Evolutionary conservation across 1,140 invertebrate genomes (phyloP).

Genomic region (Globodera rostochiensis): DNA sequence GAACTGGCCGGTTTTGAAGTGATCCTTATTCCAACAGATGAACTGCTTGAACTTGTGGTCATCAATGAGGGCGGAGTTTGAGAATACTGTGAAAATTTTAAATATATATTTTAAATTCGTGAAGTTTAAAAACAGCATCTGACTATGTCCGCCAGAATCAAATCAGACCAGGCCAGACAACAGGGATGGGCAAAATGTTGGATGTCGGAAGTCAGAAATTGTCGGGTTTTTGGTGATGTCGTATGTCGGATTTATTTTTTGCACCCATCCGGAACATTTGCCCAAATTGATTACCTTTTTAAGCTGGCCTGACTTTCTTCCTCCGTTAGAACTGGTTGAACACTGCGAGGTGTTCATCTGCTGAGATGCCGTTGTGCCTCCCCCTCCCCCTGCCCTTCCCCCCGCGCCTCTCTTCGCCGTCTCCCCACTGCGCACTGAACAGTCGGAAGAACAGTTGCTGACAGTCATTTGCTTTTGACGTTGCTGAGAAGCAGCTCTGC

Average conservation of each 20-base stretch:
- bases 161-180: too few species aligned
- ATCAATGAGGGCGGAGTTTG: not conserved
- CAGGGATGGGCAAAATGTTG: too few species aligned
- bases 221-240: too few species aligned
- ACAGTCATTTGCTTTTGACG: not conserved
- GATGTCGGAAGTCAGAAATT: too few species aligned
- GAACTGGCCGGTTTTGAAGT: not conserved
- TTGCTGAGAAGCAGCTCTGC: not conserved
- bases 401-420: not conserved
- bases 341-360: not conserved
- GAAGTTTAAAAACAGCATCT: too few species aligned
- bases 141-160: too few species aligned
- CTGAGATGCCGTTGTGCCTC: not conserved
- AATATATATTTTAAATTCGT: too few species aligned
- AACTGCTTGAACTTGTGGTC: conserved; percentile 13
- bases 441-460: not conserved
- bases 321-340: not conserved
- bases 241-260: too few species aligned
- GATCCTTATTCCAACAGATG: not conserved
- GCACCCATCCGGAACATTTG: too few species aligned
- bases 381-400: too few species aligned
- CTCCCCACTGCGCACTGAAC: not conserved
- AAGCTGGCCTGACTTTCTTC: not conserved
- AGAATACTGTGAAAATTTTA: not conserved
- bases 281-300: not conserved